phyloP scores from a whole-genome alignment of 2,888 invertebrate genomes.

The Yponomeuta plumbellus region DNA sequence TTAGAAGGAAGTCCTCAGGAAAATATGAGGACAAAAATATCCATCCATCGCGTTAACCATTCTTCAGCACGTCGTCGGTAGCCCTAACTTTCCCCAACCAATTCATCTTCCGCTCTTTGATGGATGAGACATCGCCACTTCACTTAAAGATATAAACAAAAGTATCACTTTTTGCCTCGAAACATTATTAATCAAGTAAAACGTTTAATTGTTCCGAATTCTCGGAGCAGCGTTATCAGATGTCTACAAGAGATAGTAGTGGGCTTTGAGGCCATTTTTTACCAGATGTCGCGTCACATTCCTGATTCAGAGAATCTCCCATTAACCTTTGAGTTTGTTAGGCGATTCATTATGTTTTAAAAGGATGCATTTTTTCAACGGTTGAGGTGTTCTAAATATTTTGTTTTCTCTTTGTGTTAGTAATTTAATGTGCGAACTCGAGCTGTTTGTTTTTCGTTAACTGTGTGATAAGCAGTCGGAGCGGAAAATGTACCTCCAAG shows the following conservation, averaged over 20 bases:
- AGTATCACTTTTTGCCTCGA: constrained; percentile 56
- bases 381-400: constrained; percentile 18
- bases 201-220: constrained; percentile 64
- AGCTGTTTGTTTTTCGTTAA: neutral
- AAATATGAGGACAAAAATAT: neutral
- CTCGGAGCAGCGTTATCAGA: constrained; percentile 45
- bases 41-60: neutral
- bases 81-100: constrained; percentile 35
- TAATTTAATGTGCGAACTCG: constrained; percentile 10
- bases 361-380: constrained; percentile 33
- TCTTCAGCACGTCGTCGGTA: neutral
- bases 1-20: neutral
- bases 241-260: constrained; percentile 38
- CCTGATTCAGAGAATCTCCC: constrained; percentile 31
- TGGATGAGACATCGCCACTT: constrained; percentile 64
- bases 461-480: neutral
- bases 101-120: constrained; percentile 64
- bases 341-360: constrained; percentile 21
- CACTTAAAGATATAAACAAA: constrained; percentile 73
- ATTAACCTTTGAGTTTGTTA: constrained; percentile 22
- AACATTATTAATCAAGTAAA: constrained; percentile 62
- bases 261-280: constrained; percentile 37
- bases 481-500: too few relatives aligned
- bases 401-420: neutral
- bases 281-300: constrained; percentile 36